Evolutionary conservation across 2,797 vertebrate genomes (phyloP).

Genomic region (Rallus crepitans): DNA sequence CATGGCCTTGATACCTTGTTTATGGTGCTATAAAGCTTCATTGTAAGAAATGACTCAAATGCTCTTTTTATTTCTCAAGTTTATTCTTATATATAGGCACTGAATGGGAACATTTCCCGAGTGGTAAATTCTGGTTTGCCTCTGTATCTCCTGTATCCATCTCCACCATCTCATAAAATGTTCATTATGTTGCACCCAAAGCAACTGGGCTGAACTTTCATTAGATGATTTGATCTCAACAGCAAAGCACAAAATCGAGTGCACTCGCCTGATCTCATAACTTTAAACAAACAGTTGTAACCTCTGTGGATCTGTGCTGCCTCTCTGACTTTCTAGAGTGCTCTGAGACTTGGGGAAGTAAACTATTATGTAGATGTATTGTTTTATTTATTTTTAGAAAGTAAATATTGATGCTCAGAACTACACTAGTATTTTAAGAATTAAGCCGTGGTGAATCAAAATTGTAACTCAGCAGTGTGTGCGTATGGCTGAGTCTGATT

Average conservation of each 20-base stretch:
- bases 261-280: not conserved
- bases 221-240: not conserved
- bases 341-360: not conserved
- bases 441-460: not conserved
- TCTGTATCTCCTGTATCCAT: not conserved
- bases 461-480: not conserved
- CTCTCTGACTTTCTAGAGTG: not conserved
- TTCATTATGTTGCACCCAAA: not conserved
- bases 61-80: not conserved
- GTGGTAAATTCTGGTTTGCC: not conserved
- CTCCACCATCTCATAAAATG: slow-evolving; percentile 13
- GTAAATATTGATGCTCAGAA: not conserved
- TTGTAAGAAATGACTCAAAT: not conserved
- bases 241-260: not conserved
- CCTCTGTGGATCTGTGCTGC: not conserved
- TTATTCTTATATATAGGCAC: not conserved
- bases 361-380: not conserved
- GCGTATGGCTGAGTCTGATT: not conserved
- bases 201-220: not conserved
- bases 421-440: not conserved
- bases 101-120: not conserved
- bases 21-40: not conserved
- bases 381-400: slow-evolving; percentile 12
- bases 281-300: not conserved
- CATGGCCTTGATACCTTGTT: not conserved